Evolutionary conservation across 2,888 invertebrate species (phyloP).

Genomic region (Amblyteles armatorius): DNA sequence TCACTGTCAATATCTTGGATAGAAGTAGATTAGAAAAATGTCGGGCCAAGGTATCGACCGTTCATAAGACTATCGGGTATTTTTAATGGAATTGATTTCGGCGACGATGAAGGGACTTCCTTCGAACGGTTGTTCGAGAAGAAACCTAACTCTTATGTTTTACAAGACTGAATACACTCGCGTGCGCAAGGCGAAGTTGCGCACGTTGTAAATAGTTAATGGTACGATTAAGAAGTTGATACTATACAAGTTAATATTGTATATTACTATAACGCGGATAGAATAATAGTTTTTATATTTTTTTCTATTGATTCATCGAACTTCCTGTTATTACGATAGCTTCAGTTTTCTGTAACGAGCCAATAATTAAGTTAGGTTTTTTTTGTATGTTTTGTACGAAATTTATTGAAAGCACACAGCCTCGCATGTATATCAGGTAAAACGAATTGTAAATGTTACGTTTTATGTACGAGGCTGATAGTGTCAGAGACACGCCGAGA

Average conservation of each 20-base stretch:
- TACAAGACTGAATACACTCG: conserved; percentile 51
- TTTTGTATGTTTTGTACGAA: conserved; percentile 24
- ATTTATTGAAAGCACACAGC: conserved; percentile 2
- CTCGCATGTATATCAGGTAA: background rate
- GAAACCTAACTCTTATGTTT: conserved; percentile 24
- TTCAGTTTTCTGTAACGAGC: background rate
- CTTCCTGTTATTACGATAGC: background rate
- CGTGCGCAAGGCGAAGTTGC: background rate
- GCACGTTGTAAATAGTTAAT: conserved; percentile 46
- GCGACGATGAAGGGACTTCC: background rate
- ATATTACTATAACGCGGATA: conserved; percentile 12
- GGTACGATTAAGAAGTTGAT: background rate
- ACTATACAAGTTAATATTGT: conserved; percentile 1
- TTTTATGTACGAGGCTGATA: background rate
- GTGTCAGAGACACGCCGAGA: background rate
- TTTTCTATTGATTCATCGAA: conserved; percentile 32
- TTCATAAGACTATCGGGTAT: background rate
- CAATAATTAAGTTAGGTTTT: background rate
- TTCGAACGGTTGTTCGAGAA: conserved; percentile 16
- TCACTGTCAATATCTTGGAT: no score
- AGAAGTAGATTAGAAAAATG: conserved; percentile 82
- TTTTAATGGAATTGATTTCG: background rate
- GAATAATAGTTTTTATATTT: conserved; percentile 42
- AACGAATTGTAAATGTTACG: background rate
- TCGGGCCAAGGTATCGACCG: no score